These are phyloP conservation scores for Andricus curvator DNA, from an alignment of 2,888 invertebrate genomes.

Conservation along the genomic window DNA sequence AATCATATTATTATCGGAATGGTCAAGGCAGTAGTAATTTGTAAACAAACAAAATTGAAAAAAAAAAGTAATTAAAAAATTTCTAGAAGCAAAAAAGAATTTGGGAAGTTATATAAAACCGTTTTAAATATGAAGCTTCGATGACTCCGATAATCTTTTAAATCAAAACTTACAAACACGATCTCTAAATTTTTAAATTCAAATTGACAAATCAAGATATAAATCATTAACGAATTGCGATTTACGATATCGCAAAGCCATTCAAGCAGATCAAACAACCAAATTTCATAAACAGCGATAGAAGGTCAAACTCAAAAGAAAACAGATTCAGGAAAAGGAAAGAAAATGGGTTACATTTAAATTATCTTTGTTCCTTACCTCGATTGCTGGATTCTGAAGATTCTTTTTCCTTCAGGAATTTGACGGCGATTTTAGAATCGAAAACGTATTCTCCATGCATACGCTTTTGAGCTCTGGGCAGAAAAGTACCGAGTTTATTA, in stretches of 20 bases:
- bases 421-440: slow-evolving; percentile 85
- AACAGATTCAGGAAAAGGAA: slow-evolving; percentile 1
- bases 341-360: slow-evolving; percentile 12
- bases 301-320: slow-evolving; percentile 31
- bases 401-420: slow-evolving; percentile 75
- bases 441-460: slow-evolving; percentile 92
- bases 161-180: too few species aligned
- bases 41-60: too few species aligned
- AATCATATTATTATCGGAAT: background rate
- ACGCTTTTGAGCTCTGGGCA: slow-evolving; percentile 87
- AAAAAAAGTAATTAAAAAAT: too few species aligned
- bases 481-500: slow-evolving; percentile 63
- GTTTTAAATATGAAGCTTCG: too few species aligned
- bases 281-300: slow-evolving; percentile 40
- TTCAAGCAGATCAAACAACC: background rate
- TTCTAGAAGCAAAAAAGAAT: too few species aligned
- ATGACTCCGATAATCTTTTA: too few species aligned
- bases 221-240: background rate
- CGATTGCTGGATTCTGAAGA: slow-evolving; percentile 62
- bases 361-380: slow-evolving; percentile 63
- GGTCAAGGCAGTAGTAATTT: too few species aligned
- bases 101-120: too few species aligned
- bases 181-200: background rate
- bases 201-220: background rate
- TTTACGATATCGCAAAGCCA: background rate